Conservation (phyloP, 2,113 vertebrate species). For the Oenanthe melanoleuca region DNA sequence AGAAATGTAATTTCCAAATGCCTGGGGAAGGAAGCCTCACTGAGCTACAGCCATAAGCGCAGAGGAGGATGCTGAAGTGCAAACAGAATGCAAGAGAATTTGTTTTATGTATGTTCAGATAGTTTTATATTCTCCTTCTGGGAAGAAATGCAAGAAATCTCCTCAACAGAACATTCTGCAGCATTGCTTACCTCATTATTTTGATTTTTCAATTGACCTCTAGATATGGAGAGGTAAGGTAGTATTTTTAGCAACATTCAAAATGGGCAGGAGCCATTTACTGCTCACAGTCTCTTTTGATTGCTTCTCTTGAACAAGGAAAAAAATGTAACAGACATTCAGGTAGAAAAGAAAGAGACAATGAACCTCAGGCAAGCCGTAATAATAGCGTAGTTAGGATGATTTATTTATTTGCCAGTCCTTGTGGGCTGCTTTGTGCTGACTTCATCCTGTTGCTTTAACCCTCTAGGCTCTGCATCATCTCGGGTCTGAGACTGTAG, state of each 20-base stretch:
- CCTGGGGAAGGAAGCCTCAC: slow-evolving; percentile 36
- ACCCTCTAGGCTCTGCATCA: slow-evolving; percentile 9
- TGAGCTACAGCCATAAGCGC: not conserved
- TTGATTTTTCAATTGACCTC: slow-evolving; percentile 61
- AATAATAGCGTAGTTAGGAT: slow-evolving; percentile 15
- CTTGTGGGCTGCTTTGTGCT: slow-evolving; percentile 27
- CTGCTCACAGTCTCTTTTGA: slow-evolving; percentile 11
- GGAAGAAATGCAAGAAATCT: slow-evolving; percentile 2
- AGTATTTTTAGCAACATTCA: slow-evolving; percentile 53
- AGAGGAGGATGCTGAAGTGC: slow-evolving; percentile 1
- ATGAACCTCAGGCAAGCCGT: slow-evolving; percentile 21
- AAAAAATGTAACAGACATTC: slow-evolving; percentile 11
- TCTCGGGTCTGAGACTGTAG: not conserved
- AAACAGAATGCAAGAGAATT: slow-evolving; percentile 9
- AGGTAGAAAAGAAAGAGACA: slow-evolving; percentile 43
- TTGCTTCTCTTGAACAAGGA: not conserved
- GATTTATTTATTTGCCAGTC: slow-evolving; percentile 51
- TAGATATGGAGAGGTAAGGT: slow-evolving; percentile 22
- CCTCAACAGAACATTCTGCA: not conserved
- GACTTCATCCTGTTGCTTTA: slow-evolving; percentile 56
- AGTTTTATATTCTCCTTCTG: not conserved
- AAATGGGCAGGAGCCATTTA: slow-evolving; percentile 36
- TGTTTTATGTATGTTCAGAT: not conserved
- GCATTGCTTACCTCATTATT: slow-evolving; percentile 29
- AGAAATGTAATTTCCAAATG: slow-evolving; percentile 30